phyloP scores from a whole-genome alignment of 2,797 vertebrate genomes.

The Leptatherina wallacei region DNA sequence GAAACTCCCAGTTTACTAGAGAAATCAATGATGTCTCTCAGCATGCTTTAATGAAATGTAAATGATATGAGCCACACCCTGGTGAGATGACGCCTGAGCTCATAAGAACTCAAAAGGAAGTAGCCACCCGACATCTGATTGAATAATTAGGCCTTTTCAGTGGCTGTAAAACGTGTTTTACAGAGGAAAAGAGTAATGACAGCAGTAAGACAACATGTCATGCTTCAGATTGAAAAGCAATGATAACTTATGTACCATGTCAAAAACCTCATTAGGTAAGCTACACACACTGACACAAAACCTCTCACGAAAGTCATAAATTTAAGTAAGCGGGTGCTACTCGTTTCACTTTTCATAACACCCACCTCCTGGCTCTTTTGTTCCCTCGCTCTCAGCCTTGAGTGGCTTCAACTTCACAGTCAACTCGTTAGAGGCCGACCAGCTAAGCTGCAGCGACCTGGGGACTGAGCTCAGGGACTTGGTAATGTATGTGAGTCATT shows the following conservation, averaged over 20 bases:
- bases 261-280: slow-evolving; percentile 53
- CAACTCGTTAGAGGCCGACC: slow-evolving; percentile 57
- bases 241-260: slow-evolving; percentile 49
- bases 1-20: slow-evolving; percentile 66
- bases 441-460: slow-evolving; percentile 39
- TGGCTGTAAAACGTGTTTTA: slow-evolving; percentile 61
- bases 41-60: slow-evolving; percentile 74
- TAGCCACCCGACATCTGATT: slow-evolving; percentile 65
- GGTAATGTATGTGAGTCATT: slow-evolving; percentile 68
- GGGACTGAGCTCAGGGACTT: slow-evolving; percentile 53
- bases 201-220: slow-evolving; percentile 47
- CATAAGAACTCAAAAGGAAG: slow-evolving; percentile 61
- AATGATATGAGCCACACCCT: slow-evolving; percentile 74
- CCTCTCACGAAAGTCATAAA: slow-evolving; percentile 53
- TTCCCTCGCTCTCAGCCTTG: slow-evolving; percentile 31
- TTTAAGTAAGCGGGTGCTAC: slow-evolving; percentile 40
- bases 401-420: slow-evolving; percentile 56
- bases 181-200: slow-evolving; percentile 52
- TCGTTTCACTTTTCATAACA: slow-evolving; percentile 39
- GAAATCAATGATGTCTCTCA: slow-evolving; percentile 73
- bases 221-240: slow-evolving; percentile 34
- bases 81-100: slow-evolving; percentile 65
- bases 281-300: slow-evolving; percentile 39
- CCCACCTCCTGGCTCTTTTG: slow-evolving; percentile 15
- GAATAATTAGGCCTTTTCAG: slow-evolving; percentile 67